Base-by-base conservation (phyloP, 2,888 invertebrate genomes). In the Adelphocoris suturalis region DNA sequence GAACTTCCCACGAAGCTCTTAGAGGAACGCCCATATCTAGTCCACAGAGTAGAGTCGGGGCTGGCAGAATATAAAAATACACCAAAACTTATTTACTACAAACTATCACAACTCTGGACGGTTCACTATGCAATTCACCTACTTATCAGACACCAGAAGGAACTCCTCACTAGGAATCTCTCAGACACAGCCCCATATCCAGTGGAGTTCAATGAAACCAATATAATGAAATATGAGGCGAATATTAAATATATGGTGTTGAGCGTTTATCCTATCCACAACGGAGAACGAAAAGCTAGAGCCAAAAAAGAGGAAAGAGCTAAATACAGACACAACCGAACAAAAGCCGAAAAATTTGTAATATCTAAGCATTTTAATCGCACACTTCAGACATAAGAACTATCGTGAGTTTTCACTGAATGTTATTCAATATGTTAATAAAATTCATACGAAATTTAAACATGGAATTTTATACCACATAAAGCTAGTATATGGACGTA, bases 1-100 rank as follows among this genome's bases (percentile, higher is more conserved):
- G 92, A 93, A 78, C 91, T 92, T 27, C 93, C 93, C 2, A 93
- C 93, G 0, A 91, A 92, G 55, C 92, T 94, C 48, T 91, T 94
- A 13, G 90, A 92, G 80, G 91, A 92, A 37, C 91, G 92, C 46
- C 93, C 93, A 4, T 90, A 92, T 57, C 91, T 93, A 23, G 93
- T 93, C 4, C 46, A 68, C 48, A 75, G 27, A 19, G 86, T 86
- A 16, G 4, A 47, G 19, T 19, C n/a, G 11, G n/a, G 46, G 16
- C 93, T 93, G 91, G 93, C 93, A 7, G 93, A 93, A 2, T 92
- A 93, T 91, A 91, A 93, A n/a, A 90, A 92, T 9, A 91, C 91
- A 7, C 91, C 92, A 16, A 88, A 91, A 1, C 90, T 92, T 75
- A 90, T 92, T 5, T 91, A 93, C 90, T 91, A 91, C 3, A 89